Base-by-base conservation (phyloP, 2,797 vertebrate genomes). In the Melanotaenia nigrans region DNA sequence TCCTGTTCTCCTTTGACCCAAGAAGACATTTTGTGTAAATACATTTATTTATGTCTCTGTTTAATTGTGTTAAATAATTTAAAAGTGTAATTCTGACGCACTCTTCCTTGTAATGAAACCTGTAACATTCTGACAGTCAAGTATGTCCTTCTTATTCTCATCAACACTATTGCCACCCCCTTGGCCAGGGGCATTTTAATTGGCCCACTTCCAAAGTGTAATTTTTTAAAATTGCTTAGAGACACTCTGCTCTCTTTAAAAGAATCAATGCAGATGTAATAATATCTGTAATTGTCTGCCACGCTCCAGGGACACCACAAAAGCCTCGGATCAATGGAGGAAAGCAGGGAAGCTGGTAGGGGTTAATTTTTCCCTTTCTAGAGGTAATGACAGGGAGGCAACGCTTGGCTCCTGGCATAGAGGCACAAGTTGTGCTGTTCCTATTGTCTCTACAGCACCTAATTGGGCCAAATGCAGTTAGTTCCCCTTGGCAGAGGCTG, bases 251-350 rank as follows among this genome's bases (percentile, higher is more conserved):
- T 93, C 91, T 92, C 89, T 86, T 90, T 89, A 89, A 92, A 90
- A 90, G 89, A 92, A 95, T 95, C 95, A 95, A 95, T 95, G 94
- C 92, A 94, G 93, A 95, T 95, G 94, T 95, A 95, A 95, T 95
- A 95, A 95, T 95, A 95, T 95, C 94, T 93, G 93, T 95, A 95
- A 95, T 94, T 95, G 95, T 95, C 93, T 94, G 92, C 89, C 93
- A 93, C 91, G 88, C 94, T 95, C 92, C 90, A 80, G 94, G 92
- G 94, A 94, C 90, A 82, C 90, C 91, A 93, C 92, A 94, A 94
- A 94, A 94, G 93, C 92, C 91, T 91, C 24, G 84, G 92, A 95
- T 95, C 95, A 95, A 95, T 95, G 94, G 89, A 91, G 87, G 89
- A 91, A 91, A 93, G 92, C 92, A 79, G 85, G 87, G 92, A 90